These are phyloP conservation scores for Rhyacophila evoluta DNA, from an alignment of 2,888 invertebrate species.

Conservation along the genomic window DNA sequence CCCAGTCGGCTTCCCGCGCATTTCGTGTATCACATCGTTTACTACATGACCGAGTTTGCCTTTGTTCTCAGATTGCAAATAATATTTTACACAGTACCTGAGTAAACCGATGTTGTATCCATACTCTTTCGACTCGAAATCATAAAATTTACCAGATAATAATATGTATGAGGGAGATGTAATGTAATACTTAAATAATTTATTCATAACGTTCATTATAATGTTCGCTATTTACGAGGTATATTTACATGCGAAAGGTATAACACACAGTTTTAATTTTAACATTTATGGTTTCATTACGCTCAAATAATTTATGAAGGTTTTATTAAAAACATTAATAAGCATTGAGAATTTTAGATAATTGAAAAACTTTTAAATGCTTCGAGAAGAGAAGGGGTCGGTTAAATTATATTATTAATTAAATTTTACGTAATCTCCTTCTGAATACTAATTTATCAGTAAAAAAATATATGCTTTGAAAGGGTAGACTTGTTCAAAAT, in stretches of 20 bases:
- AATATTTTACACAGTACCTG: background rate
- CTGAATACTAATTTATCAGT: background rate
- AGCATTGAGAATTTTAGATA: conserved; percentile 10
- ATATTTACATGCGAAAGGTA: conserved; percentile 4
- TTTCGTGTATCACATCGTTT: background rate
- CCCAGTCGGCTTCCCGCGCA: background rate
- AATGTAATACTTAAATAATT: background rate
- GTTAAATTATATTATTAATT: background rate
- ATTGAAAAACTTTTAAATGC: conserved; percentile 17
- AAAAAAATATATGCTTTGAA: too few relatives aligned
- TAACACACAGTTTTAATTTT: conserved; percentile 22
- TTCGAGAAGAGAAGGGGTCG: background rate
- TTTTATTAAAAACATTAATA: conserved; percentile 2
- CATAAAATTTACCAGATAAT: conserved; percentile 5
- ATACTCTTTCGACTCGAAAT: background rate
- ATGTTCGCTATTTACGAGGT: background rate
- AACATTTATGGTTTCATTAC: conserved; percentile 18
- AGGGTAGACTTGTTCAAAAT: too few relatives aligned
- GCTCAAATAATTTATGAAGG: background rate
- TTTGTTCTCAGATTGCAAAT: background rate
- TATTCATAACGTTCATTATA: background rate
- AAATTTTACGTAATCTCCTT: too few relatives aligned
- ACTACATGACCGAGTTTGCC: background rate
- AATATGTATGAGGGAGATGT: background rate
- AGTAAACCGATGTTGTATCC: background rate